Evolutionary conservation across 2,797 vertebrate genomes (phyloP).

Genomic region (Gambusia yucatana): DNA sequence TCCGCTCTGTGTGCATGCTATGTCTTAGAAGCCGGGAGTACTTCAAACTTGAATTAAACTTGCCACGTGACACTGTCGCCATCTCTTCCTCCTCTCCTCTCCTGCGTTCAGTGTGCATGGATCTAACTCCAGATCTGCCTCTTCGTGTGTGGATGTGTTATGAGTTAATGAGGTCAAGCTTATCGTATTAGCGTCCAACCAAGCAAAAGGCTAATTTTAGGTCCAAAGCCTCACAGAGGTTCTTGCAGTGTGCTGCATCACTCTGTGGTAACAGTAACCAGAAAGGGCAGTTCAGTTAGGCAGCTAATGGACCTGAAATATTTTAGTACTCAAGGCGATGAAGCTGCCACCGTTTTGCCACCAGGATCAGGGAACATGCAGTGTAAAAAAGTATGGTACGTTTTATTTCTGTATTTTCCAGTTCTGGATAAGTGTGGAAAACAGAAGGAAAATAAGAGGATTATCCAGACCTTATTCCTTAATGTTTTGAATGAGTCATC

Average conservation of each 20-base stretch:
- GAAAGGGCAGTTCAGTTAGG: slow-evolving; percentile 51
- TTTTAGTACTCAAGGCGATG: slow-evolving; percentile 37
- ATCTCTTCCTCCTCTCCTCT: neutral
- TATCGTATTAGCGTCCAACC: slow-evolving; percentile 51
- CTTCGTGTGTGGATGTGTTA: slow-evolving; percentile 40
- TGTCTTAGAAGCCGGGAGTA: neutral
- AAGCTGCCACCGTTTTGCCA: slow-evolving; percentile 8
- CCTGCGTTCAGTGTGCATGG: neutral
- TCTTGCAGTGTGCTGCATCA: slow-evolving; percentile 34
- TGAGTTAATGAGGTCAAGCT: slow-evolving; percentile 73
- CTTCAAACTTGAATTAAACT: neutral
- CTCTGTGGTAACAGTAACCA: slow-evolving; percentile 40
- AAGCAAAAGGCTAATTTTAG: slow-evolving; percentile 61
- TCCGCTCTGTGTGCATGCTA: neutral
- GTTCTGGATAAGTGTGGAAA: neutral
- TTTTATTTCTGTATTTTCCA: neutral
- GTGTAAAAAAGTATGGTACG: neutral
- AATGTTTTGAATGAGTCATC: neutral
- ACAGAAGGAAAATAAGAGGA: too few relatives aligned
- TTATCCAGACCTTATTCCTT: neutral
- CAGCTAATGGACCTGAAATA: slow-evolving; percentile 54
- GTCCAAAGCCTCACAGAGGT: slow-evolving; percentile 24
- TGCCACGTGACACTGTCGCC: slow-evolving; percentile 7
- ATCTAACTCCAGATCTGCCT: slow-evolving; percentile 37
- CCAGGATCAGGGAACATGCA: neutral